A percentile compares a stretch with the other conserved stretches of the same genome.
Conservation (phyloP, 92 coral and sea anemone species). For the Metridium senile region DNA sequence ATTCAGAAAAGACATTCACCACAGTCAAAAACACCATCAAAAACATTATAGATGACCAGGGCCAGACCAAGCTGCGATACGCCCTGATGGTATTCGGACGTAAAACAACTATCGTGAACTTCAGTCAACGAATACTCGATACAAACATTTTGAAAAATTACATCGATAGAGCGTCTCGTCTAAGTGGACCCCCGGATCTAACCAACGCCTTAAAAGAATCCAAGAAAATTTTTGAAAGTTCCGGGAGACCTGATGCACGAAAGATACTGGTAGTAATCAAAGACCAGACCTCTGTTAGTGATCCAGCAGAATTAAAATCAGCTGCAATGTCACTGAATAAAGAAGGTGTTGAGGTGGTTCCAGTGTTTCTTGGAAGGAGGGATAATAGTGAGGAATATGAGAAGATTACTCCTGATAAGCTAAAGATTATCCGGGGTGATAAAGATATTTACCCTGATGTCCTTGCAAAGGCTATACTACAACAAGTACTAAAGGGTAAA, state of each 20-base stretch:
- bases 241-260: constrained; percentile 72
- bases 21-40: constrained; percentile 52
- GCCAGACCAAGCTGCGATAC: constrained; percentile 64
- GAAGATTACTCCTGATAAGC: constrained; percentile 52
- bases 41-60: constrained; percentile 67
- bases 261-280: constrained; percentile 68
- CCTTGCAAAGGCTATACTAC: constrained; percentile 57
- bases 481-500: constrained; percentile 22
- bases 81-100: constrained; percentile 59
- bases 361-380: constrained; percentile 61
- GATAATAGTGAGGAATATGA: constrained; percentile 40
- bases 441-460: constrained; percentile 56
- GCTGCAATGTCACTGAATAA: constrained; percentile 57
- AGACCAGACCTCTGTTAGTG: constrained; percentile 29
- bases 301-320: constrained; percentile 39
- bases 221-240: constrained; percentile 55
- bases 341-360: constrained; percentile 57
- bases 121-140: constrained; percentile 22
- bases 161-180: constrained; percentile 36
- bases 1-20: constrained; percentile 24
- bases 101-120: constrained; percentile 39
- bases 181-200: constrained; percentile 60
- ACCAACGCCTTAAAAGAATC: constrained; percentile 65
- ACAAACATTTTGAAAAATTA: constrained; percentile 50
- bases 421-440: constrained; percentile 22